Evolutionary conservation across 1,140 invertebrate genomes (phyloP).

Genomic region (Drosophila burlai): DNA sequence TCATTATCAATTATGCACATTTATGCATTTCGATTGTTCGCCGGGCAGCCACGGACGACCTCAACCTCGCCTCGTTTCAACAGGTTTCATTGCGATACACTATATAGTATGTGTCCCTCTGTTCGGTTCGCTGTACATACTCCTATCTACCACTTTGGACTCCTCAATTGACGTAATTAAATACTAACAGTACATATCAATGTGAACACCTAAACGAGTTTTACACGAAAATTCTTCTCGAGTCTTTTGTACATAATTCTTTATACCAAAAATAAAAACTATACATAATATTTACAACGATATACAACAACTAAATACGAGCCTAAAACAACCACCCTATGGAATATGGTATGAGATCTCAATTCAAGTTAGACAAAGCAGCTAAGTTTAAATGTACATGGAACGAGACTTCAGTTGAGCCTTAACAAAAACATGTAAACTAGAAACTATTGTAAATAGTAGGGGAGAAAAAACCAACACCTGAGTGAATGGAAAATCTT

Average conservation of each 20-base stretch:
- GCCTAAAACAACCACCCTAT: not conserved
- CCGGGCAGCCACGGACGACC: constrained; percentile 13
- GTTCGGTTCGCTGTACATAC: constrained; percentile 45
- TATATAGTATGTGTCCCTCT: not conserved
- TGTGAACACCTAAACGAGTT: constrained; percentile 80
- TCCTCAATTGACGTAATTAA: constrained; percentile 55
- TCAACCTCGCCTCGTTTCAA: constrained; percentile 43
- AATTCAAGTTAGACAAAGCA: constrained; percentile 12
- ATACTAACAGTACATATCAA: constrained; percentile 82
- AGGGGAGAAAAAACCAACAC: constrained; percentile 7
- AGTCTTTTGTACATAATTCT: constrained; percentile 74
- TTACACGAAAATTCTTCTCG: constrained; percentile 53
- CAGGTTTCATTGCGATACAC: constrained; percentile 62
- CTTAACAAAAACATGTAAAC: constrained; percentile 57
- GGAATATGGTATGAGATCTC: constrained; percentile 7
- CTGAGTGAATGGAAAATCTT: constrained; percentile 44
- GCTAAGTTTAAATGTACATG: constrained; percentile 51
- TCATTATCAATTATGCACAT: constrained; percentile 68
- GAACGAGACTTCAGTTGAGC: constrained; percentile 63
- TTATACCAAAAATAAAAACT: constrained; percentile 54
- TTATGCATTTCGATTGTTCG: constrained; percentile 58
- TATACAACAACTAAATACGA: constrained; percentile 40
- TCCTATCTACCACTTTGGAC: constrained; percentile 29
- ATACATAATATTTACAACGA: constrained; percentile 55
- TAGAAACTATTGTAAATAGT: constrained; percentile 60